These are phyloP conservation scores for Amphilophus citrinellus DNA, from an alignment of 2,113 vertebrate species.

Conservation along the genomic window DNA sequence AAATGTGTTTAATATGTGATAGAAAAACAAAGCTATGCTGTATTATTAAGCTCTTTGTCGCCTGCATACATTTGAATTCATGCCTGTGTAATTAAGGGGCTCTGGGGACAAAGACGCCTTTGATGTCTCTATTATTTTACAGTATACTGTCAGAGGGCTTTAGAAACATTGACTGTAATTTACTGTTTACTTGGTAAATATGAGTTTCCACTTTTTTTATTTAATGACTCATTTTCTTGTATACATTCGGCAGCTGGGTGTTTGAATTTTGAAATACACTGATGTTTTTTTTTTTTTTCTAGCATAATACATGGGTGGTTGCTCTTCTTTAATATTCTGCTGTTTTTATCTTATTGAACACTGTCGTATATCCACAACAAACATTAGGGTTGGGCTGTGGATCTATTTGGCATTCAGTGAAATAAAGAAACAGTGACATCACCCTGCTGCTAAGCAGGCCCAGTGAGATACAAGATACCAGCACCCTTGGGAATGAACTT, in stretches of 20 bases:
- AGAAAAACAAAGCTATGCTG: not conserved
- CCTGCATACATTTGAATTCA: slow-evolving; percentile 13
- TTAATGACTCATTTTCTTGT: not conserved
- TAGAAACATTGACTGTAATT: not conserved
- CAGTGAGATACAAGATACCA: not conserved
- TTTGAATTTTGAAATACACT: not conserved
- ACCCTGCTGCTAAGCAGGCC: not conserved
- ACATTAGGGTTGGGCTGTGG: not conserved
- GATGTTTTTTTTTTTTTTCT: not conserved
- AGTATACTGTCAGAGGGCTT: not conserved
- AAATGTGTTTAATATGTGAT: not conserved
- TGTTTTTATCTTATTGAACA: not conserved
- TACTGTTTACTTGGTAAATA: not conserved
- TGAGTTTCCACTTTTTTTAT: not conserved
- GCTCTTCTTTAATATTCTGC: not conserved
- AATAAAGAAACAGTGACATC: not conserved
- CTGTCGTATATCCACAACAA: not conserved
- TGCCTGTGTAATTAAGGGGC: not conserved
- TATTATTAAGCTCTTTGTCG: slow-evolving; percentile 12
- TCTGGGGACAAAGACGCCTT: not conserved
- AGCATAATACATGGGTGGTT: not conserved
- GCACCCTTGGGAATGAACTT: slow-evolving; percentile 26
- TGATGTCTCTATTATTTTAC: slow-evolving; percentile 25
- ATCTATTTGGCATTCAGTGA: not conserved
- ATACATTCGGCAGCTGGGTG: not conserved